Conservation (phyloP, 2,888 invertebrate species). For the Pherbina coryleti region DNA sequence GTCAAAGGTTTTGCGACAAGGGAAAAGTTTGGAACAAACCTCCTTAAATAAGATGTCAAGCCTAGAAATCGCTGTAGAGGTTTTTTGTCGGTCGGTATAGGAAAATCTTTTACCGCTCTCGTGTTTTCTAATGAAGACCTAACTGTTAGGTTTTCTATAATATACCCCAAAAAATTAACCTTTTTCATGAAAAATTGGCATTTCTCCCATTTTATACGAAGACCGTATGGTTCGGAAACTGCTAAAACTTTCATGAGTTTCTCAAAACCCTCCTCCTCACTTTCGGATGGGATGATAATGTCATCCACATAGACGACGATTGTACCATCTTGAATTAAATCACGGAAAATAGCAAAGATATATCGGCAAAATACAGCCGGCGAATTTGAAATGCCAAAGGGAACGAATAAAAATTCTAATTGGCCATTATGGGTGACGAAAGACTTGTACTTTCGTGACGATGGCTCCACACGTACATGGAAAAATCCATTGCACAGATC, state of each 20-base stretch:
- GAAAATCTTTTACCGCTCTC: too few relatives aligned
- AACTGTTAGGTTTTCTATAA: too few relatives aligned
- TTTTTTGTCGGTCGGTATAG: too few relatives aligned
- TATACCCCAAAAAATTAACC: too few relatives aligned
- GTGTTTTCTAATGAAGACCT: too few relatives aligned
- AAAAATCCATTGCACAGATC: conserved; percentile 51
- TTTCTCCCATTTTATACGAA: not conserved
- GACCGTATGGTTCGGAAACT: not conserved
- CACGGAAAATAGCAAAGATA: too few relatives aligned
- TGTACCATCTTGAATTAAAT: not conserved
- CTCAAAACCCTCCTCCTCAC: not conserved
- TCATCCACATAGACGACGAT: not conserved
- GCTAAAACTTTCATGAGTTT: not conserved
- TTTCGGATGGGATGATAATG: not conserved
- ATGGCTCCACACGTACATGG: conserved; percentile 48
- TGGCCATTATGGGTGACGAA: conserved; percentile 53
- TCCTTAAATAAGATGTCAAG: too few relatives aligned
- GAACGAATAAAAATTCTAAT: conserved; percentile 49
- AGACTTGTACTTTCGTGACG: conserved; percentile 50
- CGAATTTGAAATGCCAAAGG: conserved; percentile 49
- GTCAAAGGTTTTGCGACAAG: too few relatives aligned
- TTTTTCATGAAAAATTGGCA: too few relatives aligned
- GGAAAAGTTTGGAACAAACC: too few relatives aligned
- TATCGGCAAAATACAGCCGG: too few relatives aligned
- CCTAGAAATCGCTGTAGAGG: too few relatives aligned